Evolutionary conservation across 1,140 invertebrate genomes (phyloP).

Genomic region (Pogonognathellus flavescens): DNA sequence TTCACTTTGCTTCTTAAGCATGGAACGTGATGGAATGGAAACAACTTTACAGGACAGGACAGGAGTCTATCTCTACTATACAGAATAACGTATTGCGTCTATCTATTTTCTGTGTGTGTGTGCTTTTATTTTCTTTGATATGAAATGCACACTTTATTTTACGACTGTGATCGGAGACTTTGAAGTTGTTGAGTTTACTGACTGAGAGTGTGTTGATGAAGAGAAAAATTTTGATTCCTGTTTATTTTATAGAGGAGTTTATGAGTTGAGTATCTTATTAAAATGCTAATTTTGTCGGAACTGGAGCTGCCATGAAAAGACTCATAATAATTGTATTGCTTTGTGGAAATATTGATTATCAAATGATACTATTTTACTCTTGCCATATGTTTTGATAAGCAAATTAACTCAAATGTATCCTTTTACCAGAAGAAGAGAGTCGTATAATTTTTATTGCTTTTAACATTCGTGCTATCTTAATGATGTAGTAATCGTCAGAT

Average conservation of each 20-base stretch:
- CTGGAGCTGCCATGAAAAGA: slow-evolving; percentile 28
- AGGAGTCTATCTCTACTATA: too few relatives aligned
- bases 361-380: slow-evolving; percentile 11
- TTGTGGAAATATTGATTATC: slow-evolving; percentile 41
- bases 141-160: slow-evolving; percentile 37
- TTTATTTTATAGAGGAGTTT: slow-evolving; percentile 43
- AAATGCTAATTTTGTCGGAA: slow-evolving; percentile 48
- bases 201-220: slow-evolving; percentile 21
- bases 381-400: slow-evolving; percentile 27
- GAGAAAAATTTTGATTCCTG: slow-evolving; percentile 45
- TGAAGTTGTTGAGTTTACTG: slow-evolving; percentile 33
- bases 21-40: slow-evolving; percentile 30
- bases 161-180: slow-evolving; percentile 32
- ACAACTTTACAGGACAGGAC: slow-evolving; percentile 23
- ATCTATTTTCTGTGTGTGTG: background rate
- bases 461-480: background rate
- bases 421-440: slow-evolving; percentile 27
- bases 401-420: slow-evolving; percentile 35
- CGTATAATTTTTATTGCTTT: slow-evolving; percentile 31
- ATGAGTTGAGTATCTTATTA: slow-evolving; percentile 48
- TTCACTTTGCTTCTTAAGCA: slow-evolving; percentile 1
- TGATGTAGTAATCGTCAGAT: background rate
- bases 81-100: background rate
- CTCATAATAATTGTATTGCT: slow-evolving; percentile 26
- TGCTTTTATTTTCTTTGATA: slow-evolving; percentile 38